Conservation (phyloP, 2,797 vertebrate species). For the Gephyroberyx darwinii region DNA sequence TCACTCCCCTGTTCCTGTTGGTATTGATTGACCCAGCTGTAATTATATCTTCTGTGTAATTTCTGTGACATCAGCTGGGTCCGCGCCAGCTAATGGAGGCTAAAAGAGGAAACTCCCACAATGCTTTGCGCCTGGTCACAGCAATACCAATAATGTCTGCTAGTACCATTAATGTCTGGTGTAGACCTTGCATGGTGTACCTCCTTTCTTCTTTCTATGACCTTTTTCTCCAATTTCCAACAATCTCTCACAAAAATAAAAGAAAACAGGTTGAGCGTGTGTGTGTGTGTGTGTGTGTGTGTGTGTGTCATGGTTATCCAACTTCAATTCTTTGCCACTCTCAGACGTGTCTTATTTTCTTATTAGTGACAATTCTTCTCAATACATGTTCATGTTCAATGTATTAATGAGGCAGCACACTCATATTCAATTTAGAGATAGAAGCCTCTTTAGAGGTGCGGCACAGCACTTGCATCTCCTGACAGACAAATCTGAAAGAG, state of each 20-base stretch:
- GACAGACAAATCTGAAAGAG: conserved; percentile 58
- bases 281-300: conserved; percentile 25
- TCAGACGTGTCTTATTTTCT: conserved; percentile 11
- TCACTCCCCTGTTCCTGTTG: conserved; percentile 66
- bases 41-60: conserved; percentile 77
- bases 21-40: conserved; percentile 75
- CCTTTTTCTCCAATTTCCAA: too few relatives aligned
- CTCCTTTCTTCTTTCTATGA: background rate
- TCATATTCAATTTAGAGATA: conserved; percentile 23
- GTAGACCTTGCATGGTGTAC: background rate
- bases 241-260: background rate
- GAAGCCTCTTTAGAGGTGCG: conserved; percentile 19
- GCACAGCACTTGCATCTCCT: conserved; percentile 33
- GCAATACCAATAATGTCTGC: conserved; percentile 36
- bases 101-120: conserved; percentile 68
- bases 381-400: conserved; percentile 7
- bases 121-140: conserved; percentile 68
- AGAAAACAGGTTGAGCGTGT: background rate
- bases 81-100: conserved; percentile 69
- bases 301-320: conserved; percentile 17
- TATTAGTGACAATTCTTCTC: conserved; percentile 28
- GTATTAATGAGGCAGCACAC: conserved; percentile 27
- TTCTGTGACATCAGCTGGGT: conserved; percentile 73
- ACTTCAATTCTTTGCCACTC: conserved; percentile 38
- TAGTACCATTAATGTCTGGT: conserved; percentile 36